A percentile compares a stretch with the other conserved stretches of the same genome.
These are phyloP conservation scores for Leptopterna dolabrata DNA, from an alignment of 2,888 invertebrate species.

Conservation along the genomic window DNA sequence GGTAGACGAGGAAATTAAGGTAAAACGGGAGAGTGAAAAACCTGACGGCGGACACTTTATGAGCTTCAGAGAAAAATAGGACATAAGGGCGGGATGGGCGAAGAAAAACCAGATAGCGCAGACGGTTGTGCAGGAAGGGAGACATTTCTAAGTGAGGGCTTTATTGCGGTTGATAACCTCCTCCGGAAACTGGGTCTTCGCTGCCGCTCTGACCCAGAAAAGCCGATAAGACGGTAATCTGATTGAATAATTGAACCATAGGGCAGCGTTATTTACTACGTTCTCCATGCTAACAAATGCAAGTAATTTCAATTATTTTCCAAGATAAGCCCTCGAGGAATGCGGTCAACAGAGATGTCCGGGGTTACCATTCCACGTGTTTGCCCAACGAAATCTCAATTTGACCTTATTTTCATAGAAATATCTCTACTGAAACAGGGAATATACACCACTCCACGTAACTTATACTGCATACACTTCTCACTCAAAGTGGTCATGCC, in stretches of 20 bases:
- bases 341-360: too few relatives aligned
- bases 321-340: not conserved
- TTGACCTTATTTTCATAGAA: too few relatives aligned
- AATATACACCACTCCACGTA: too few relatives aligned
- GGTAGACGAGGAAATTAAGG: not conserved
- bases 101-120: not conserved
- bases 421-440: too few relatives aligned
- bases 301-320: not conserved
- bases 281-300: not conserved
- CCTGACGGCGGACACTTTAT: not conserved
- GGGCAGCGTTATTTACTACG: not conserved
- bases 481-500: too few relatives aligned
- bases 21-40: not conserved
- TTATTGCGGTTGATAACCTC: conserved; percentile 1
- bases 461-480: too few relatives aligned
- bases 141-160: not conserved
- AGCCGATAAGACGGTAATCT: not conserved
- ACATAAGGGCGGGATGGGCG: not conserved
- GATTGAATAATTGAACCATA: not conserved
- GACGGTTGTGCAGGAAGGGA: not conserved
- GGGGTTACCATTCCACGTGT: too few relatives aligned
- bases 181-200: not conserved
- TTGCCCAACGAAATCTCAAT: too few relatives aligned
- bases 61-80: not conserved
- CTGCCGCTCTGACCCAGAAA: not conserved